phyloP scores from a whole-genome alignment of 2,888 invertebrate genomes.

The Callosobruchus maculatus region DNA sequence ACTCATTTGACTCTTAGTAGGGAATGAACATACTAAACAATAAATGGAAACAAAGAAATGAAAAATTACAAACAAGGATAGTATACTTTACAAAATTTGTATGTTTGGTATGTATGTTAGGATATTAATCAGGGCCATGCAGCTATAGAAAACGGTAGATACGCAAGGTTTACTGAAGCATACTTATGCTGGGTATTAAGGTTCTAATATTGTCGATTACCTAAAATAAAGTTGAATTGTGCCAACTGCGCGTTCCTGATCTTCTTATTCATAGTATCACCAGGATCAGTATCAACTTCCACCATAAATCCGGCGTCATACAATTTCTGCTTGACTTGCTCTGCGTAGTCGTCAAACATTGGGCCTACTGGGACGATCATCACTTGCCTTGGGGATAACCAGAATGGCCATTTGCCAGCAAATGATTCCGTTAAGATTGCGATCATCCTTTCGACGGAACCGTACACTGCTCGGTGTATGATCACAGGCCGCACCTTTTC shows the following conservation, averaged over 20 bases:
- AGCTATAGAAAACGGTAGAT: too few species aligned
- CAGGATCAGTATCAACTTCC: slow-evolving; percentile 87
- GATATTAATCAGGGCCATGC: too few species aligned
- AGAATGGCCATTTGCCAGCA: slow-evolving; percentile 99
- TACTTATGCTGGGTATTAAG: too few species aligned
- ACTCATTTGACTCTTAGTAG: too few species aligned
- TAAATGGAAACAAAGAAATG: too few species aligned
- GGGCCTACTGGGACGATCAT: slow-evolving; percentile 92
- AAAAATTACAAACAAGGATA: too few species aligned
- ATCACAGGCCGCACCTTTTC: slow-evolving; percentile 94
- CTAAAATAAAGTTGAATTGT: slow-evolving; percentile 97
- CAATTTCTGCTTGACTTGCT: slow-evolving; percentile 67
- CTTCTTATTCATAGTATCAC: slow-evolving; percentile 98
- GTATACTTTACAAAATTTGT: too few species aligned
- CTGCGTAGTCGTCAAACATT: slow-evolving; percentile 83
- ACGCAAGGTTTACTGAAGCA: slow-evolving; percentile 5
- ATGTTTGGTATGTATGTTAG: too few species aligned
- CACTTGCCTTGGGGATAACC: slow-evolving; percentile 93
- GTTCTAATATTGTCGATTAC: too few species aligned
- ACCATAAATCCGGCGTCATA: slow-evolving; percentile 84
- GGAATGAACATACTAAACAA: too few species aligned
- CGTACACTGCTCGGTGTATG: slow-evolving; percentile 94
- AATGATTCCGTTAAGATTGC: slow-evolving; percentile 96
- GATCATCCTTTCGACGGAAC: slow-evolving; percentile 97
- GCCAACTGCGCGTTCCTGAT: slow-evolving; percentile 95